Evolutionary conservation across 2,888 invertebrate genomes (phyloP).

Genomic region (Heliconius cydno): DNA sequence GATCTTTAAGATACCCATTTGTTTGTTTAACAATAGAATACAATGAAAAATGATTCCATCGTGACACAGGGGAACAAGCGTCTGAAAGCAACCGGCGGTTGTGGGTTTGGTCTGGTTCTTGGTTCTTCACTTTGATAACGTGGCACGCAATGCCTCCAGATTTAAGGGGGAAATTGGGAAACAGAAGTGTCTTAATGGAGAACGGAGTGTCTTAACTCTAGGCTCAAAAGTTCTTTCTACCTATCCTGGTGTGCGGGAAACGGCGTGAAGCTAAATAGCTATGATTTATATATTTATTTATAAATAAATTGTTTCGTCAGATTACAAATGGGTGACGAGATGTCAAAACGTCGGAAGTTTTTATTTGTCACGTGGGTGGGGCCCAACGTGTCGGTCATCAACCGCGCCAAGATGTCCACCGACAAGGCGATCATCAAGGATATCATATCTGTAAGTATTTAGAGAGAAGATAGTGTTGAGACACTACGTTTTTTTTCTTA

Average conservation of each 20-base stretch:
- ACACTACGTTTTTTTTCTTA: background rate
- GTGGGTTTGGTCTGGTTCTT: no score
- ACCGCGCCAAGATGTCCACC: conserved; percentile 92
- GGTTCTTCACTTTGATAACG: background rate
- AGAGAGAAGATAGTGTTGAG: background rate
- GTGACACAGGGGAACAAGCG: no score
- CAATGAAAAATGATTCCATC: no score
- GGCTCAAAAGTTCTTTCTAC: background rate
- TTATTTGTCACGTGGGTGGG: conserved; percentile 91
- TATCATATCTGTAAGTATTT: conserved; percentile 88
- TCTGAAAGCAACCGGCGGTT: no score
- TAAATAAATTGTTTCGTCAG: conserved; percentile 55
- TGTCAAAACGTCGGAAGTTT: conserved; percentile 92
- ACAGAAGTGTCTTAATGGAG: background rate
- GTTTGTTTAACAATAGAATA: no score
- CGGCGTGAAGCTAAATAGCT: background rate
- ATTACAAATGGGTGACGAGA: conserved; percentile 91
- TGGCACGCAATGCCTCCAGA: background rate
- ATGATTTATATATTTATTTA: background rate
- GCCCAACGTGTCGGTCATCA: conserved; percentile 88
- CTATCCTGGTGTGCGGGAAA: background rate
- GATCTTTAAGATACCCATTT: no score
- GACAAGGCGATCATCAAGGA: conserved; percentile 91
- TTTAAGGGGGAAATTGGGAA: background rate
- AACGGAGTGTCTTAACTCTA: background rate